These are phyloP conservation scores for Corvus moneduloides DNA, from an alignment of 2,113 vertebrate species.

Conservation along the genomic window DNA sequence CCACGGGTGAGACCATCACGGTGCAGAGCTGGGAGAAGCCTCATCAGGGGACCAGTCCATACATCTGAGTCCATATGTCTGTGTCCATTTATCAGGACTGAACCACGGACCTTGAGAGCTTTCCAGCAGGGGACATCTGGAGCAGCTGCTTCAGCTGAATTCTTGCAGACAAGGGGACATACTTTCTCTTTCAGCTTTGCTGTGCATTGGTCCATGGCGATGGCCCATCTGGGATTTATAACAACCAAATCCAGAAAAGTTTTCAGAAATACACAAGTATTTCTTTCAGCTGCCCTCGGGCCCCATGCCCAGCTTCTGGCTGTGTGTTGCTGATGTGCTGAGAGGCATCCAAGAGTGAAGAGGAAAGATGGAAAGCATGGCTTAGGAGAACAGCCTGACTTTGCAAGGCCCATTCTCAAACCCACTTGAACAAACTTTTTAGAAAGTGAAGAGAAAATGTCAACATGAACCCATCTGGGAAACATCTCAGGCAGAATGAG, in stretches of 20 bases:
- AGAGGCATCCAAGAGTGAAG: neutral
- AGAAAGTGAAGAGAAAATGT: neutral
- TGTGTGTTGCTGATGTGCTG: neutral
- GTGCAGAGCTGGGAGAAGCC: neutral
- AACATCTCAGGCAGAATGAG: neutral
- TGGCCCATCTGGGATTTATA: neutral
- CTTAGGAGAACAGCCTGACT: neutral
- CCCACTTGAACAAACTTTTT: neutral
- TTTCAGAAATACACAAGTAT: neutral
- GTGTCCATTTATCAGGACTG: neutral
- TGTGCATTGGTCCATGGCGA: neutral
- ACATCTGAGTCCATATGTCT: rapidly evolving
- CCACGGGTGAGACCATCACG: rapidly evolving
- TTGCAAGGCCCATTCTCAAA: neutral
- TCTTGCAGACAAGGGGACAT: neutral
- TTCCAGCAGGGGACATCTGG: neutral
- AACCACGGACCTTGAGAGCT: neutral
- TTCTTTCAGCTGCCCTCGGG: neutral
- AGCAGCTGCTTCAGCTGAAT: neutral
- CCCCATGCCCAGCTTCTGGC: neutral
- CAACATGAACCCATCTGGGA: neutral
- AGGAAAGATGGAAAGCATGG: neutral
- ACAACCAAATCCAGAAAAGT: neutral
- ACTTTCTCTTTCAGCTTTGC: neutral
- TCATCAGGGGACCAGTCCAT: neutral